These are phyloP conservation scores for Cremastinae sp. DNA, from an alignment of 2,888 invertebrate genomes.

Conservation along the genomic window DNA sequence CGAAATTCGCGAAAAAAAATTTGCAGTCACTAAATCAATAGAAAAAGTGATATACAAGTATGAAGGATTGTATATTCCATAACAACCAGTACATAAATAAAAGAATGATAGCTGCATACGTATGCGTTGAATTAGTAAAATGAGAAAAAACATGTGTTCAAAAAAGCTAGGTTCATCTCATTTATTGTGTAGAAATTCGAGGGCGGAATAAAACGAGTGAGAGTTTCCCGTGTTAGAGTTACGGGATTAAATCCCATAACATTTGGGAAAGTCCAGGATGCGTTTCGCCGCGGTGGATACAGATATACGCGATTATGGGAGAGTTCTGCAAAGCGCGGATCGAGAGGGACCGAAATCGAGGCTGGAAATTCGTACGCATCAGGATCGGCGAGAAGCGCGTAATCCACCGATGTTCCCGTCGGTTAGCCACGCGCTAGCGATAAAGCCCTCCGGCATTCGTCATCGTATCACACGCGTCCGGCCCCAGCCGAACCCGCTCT, in stretches of 20 bases:
- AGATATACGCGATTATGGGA: conserved; percentile 68
- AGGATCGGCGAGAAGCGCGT: conserved; percentile 42
- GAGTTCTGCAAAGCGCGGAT: conserved; percentile 54
- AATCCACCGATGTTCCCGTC: conserved; percentile 57
- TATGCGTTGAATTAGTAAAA: too few species aligned
- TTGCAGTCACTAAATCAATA: too few species aligned
- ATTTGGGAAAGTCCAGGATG: conserved; percentile 57
- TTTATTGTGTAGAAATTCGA: conserved; percentile 25
- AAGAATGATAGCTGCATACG: too few species aligned
- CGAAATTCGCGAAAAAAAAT: too few species aligned
- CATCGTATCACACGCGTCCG: conserved; percentile 69
- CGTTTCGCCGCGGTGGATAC: conserved; percentile 50
- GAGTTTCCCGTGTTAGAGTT: conserved; percentile 48
- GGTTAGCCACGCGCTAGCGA: conserved; percentile 48
- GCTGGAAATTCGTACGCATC: conserved; percentile 59
- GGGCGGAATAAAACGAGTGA: conserved; percentile 16
- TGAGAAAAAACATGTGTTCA: too few species aligned
- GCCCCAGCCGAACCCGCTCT: conserved; percentile 56
- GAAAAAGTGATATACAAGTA: too few species aligned
- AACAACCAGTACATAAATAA: too few species aligned
- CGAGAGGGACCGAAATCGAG: conserved; percentile 25
- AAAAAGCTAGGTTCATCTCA: too few species aligned
- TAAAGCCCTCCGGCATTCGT: conserved; percentile 66
- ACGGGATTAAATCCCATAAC: conserved; percentile 64
- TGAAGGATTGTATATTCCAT: too few species aligned